phyloP scores from a whole-genome alignment of 2,797 vertebrate genomes.

The Arnoldichthys spilopterus region DNA sequence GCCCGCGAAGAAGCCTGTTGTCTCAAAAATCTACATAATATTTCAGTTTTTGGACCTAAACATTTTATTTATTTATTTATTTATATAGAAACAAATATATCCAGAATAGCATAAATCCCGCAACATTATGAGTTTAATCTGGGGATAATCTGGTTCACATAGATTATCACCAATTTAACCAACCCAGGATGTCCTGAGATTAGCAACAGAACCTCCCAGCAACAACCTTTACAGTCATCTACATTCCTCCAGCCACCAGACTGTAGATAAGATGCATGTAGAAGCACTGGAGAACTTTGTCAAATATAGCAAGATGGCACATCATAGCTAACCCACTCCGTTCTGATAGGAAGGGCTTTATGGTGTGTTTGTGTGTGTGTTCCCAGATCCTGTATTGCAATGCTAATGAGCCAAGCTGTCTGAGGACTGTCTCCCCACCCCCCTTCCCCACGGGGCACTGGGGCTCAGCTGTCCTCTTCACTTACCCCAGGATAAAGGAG shows the following conservation, averaged over 20 bases:
- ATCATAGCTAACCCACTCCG: not conserved
- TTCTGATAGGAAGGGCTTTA: slow-evolving; percentile 7
- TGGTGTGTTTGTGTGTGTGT: slow-evolving; percentile 29
- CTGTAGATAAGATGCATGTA: not conserved
- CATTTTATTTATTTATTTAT: no score
- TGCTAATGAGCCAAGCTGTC: slow-evolving; percentile 71
- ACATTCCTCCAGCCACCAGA: not conserved
- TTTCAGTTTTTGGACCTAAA: no score
- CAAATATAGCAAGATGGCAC: not conserved
- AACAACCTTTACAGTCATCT: not conserved
- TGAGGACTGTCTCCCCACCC: slow-evolving; percentile 48
- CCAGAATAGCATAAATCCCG: not conserved
- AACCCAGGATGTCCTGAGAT: not conserved
- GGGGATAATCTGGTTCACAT: not conserved
- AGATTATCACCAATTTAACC: not conserved
- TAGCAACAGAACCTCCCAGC: not conserved
- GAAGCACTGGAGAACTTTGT: not conserved
- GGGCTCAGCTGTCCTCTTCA: slow-evolving; percentile 64
- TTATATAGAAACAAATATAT: no score
- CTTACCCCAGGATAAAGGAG: slow-evolving; percentile 58
- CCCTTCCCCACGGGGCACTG: slow-evolving; percentile 40
- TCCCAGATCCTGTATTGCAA: slow-evolving; percentile 59
- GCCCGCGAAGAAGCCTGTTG: no score
- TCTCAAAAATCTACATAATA: no score
- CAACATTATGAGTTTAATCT: not conserved